These are phyloP conservation scores for Coluber constrictor DNA, from an alignment of 2,797 vertebrate genomes.

Conservation along the genomic window DNA sequence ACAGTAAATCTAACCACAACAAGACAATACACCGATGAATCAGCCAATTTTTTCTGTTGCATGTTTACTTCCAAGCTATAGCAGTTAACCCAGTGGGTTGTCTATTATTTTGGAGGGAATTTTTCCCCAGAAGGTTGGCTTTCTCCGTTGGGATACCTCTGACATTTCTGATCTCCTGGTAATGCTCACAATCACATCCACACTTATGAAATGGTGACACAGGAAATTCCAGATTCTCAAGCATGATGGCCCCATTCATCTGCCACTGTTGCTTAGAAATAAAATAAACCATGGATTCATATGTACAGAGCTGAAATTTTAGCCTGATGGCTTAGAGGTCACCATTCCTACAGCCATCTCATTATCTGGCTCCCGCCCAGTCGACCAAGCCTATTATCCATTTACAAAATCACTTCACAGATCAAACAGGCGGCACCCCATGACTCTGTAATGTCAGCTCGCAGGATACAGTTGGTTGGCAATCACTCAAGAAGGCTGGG, in stretches of 20 bases:
- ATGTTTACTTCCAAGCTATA: background rate
- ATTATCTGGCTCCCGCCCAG: rapidly evolving
- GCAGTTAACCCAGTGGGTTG: background rate
- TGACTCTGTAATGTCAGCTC: rapidly evolving
- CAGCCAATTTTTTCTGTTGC: background rate
- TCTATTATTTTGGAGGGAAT: background rate
- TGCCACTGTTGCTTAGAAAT: background rate
- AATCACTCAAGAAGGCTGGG: background rate
- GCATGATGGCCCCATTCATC: background rate
- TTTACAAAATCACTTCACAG: background rate
- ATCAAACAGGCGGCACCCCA: background rate
- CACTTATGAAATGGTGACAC: background rate
- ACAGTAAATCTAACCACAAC: background rate
- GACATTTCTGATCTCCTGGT: background rate
- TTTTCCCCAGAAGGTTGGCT: background rate
- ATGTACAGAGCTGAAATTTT: background rate
- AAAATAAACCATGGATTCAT: background rate
- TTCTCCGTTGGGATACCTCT: background rate
- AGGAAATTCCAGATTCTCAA: background rate
- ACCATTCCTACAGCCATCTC: background rate
- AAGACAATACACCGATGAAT: background rate
- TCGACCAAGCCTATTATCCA: background rate
- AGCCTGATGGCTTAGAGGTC: background rate
- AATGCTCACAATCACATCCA: background rate
- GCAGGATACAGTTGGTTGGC: background rate